A percentile compares a stretch with the other conserved stretches of the same genome.
Evolutionary conservation across 1,140 invertebrate species (phyloP).

Genomic region (Drosophila prosaltans): DNA sequence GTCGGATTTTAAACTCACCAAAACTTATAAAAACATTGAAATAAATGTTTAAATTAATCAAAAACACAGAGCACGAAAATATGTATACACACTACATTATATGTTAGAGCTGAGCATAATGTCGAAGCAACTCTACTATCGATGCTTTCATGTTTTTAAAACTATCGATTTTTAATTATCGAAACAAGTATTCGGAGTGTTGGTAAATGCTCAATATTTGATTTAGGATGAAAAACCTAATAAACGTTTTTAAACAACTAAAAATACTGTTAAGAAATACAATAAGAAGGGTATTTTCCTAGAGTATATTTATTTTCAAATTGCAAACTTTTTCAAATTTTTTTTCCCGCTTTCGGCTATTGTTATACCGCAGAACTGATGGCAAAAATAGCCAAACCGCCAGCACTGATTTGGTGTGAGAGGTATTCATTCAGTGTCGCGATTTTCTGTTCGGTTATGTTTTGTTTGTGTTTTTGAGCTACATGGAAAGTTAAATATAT

Average conservation of each 20-base stretch:
- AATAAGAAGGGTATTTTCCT: too few relatives aligned
- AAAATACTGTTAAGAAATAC: too few relatives aligned
- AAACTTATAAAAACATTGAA: constrained; percentile 73
- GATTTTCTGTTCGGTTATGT: not conserved
- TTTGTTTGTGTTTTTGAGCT: not conserved
- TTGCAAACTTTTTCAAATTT: too few relatives aligned
- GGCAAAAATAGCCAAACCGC: not conserved
- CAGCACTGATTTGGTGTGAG: not conserved
- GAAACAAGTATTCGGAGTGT: too few relatives aligned
- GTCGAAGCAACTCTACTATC: not conserved
- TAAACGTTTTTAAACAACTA: too few relatives aligned
- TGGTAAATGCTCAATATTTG: not conserved
- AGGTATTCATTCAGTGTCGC: constrained; percentile 1
- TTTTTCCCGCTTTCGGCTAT: not conserved
- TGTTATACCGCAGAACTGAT: not conserved
- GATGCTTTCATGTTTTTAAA: not conserved
- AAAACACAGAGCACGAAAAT: constrained; percentile 70
- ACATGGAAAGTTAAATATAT: not conserved
- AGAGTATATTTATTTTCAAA: too few relatives aligned
- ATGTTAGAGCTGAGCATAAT: constrained; percentile 54
- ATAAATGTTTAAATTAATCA: constrained; percentile 74
- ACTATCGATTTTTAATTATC: too few relatives aligned
- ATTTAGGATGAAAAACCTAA: too few relatives aligned
- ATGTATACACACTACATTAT: constrained; percentile 58
- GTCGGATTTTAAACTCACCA: constrained; percentile 56